These are phyloP conservation scores for Microctonus hyperodae DNA, from an alignment of 2,888 invertebrate genomes.

Conservation along the genomic window DNA sequence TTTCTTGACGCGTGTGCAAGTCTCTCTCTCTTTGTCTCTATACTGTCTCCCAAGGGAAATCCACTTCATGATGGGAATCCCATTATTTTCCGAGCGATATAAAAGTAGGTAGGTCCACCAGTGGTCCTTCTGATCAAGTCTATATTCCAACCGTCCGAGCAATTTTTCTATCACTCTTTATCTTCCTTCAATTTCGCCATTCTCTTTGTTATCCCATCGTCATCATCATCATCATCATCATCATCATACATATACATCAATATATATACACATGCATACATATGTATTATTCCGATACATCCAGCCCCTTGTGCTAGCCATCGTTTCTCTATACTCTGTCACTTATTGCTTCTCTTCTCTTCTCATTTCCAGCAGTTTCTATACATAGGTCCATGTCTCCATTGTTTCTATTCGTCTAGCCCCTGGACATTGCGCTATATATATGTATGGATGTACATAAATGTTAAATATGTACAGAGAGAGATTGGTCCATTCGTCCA, in stretches of 20 bases:
- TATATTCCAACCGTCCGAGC: conserved; percentile 41
- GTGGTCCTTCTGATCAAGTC: conserved; percentile 45
- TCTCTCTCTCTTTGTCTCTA: conserved; percentile 43
- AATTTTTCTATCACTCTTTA: conserved; percentile 26
- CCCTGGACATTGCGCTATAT: conserved; percentile 30
- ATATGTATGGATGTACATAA: background rate
- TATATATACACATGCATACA: too few species aligned
- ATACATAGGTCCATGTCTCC: conserved; percentile 37
- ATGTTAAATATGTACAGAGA: background rate
- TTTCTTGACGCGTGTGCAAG: conserved; percentile 52
- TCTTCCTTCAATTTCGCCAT: conserved; percentile 18
- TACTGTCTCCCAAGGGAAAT: conserved; percentile 59
- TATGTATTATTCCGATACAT: background rate
- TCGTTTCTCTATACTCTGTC: conserved; percentile 10
- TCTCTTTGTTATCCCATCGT: conserved; percentile 22
- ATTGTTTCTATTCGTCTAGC: conserved; percentile 38
- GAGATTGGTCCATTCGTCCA: conserved; percentile 36
- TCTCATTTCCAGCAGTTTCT: conserved; percentile 33
- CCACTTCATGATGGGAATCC: conserved; percentile 64
- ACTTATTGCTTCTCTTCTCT: conserved; percentile 23
- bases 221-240: background rate
- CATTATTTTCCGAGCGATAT: conserved; percentile 56
- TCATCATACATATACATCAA: too few species aligned
- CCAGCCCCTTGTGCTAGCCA: background rate
- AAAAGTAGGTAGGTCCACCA: conserved; percentile 50